Conservation (phyloP, 2,888 invertebrate genomes). For the Coleophora flavipennella region DNA sequence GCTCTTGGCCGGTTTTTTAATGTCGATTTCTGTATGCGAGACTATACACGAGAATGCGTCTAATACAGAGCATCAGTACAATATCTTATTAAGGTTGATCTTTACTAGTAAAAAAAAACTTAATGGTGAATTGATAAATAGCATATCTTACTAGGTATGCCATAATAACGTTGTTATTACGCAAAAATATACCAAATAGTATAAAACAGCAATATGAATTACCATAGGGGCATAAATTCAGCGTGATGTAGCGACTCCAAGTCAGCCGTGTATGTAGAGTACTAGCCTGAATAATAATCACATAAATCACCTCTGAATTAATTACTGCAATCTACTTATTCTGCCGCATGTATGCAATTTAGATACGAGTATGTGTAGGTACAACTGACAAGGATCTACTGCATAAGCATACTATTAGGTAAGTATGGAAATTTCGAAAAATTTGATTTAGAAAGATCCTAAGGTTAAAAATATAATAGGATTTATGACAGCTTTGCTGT, state of each 20-base stretch:
- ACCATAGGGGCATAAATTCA: slow-evolving; percentile 45
- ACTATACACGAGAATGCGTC: too few relatives aligned
- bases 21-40: too few relatives aligned
- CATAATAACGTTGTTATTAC: slow-evolving; percentile 2
- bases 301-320: slow-evolving; percentile 62
- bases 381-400: neutral
- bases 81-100: too few relatives aligned
- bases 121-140: neutral
- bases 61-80: too few relatives aligned
- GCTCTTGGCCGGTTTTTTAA: too few relatives aligned
- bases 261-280: slow-evolving; percentile 25
- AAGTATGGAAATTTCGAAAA: too few relatives aligned
- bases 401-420: neutral
- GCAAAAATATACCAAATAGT: slow-evolving; percentile 34
- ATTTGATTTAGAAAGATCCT: too few relatives aligned
- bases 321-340: slow-evolving; percentile 42
- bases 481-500: too few relatives aligned
- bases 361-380: neutral
- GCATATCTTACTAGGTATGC: too few relatives aligned
- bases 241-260: slow-evolving; percentile 25
- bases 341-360: slow-evolving; percentile 12
- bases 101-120: neutral
- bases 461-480: too few relatives aligned
- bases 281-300: slow-evolving; percentile 50
- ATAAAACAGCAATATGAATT: slow-evolving; percentile 28